These are phyloP conservation scores for Sturnus vulgaris DNA, from an alignment of 2,113 vertebrate genomes.

Conservation along the genomic window DNA sequence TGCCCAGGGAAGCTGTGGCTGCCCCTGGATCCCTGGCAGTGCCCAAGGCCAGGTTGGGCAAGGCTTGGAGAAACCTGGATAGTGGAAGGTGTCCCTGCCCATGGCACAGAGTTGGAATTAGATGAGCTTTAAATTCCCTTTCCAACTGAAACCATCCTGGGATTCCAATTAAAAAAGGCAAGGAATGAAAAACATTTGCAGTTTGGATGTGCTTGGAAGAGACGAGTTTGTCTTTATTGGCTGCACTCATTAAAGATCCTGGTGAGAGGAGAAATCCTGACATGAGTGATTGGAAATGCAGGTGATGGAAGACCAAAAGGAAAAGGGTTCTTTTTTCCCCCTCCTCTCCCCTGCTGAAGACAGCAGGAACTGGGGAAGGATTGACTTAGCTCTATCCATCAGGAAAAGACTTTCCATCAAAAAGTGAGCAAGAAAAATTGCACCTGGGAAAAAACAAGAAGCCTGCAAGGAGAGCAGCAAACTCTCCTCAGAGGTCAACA, in stretches of 20 bases:
- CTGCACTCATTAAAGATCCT: background rate
- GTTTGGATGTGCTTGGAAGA: background rate
- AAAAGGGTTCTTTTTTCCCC: background rate
- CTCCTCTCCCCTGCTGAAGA: constrained; percentile 30
- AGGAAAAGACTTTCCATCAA: constrained; percentile 60
- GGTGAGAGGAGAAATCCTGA: constrained; percentile 21
- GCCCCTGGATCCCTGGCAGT: background rate
- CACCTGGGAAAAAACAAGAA: background rate
- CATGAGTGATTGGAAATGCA: constrained; percentile 34
- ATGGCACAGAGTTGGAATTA: background rate
- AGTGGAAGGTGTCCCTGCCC: background rate
- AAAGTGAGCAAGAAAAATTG: constrained; percentile 56
- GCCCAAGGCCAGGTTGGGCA: rapidly evolving
- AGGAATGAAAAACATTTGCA: background rate
- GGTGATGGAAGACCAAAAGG: constrained; percentile 41
- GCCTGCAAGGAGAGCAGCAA: background rate
- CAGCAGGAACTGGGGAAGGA: constrained; percentile 52
- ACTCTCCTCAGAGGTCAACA: background rate
- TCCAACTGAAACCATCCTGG: background rate
- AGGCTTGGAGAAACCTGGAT: rapidly evolving
- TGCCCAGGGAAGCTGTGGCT: background rate
- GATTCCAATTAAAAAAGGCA: background rate
- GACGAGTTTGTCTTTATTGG: constrained; percentile 31
- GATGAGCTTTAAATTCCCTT: background rate
- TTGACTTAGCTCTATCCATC: constrained; percentile 54